Conservation (phyloP, 2,888 invertebrate species). For the Rhingia rostrata region DNA sequence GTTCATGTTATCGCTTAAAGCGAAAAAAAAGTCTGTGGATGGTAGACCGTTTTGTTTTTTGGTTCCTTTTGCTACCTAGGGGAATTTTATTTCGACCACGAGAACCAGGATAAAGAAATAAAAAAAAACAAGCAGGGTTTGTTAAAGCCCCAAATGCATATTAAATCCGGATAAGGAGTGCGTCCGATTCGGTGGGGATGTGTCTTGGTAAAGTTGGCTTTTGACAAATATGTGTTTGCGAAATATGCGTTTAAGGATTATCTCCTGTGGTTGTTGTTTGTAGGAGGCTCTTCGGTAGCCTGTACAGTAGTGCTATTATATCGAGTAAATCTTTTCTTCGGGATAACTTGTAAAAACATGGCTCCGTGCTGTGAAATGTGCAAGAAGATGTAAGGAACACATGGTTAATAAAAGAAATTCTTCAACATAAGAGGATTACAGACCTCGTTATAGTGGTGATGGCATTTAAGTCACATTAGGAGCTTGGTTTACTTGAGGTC, state of each 20-base stretch:
- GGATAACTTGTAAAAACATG: no score
- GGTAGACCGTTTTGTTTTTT: slow-evolving; percentile 2
- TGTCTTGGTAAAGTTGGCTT: not conserved
- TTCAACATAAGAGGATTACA: no score
- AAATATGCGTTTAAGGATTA: slow-evolving; percentile 26
- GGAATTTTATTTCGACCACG: slow-evolving; percentile 8
- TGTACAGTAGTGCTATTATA: no score
- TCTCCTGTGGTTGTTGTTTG: slow-evolving; percentile 2
- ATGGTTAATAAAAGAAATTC: no score
- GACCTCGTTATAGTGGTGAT: no score
- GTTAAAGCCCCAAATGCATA: slow-evolving; percentile 26
- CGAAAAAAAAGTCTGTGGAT: slow-evolving; percentile 10
- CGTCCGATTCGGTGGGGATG: not conserved
- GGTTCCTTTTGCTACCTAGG: slow-evolving; percentile 9
- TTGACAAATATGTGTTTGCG: not conserved
- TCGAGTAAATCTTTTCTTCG: no score
- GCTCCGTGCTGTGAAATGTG: no score
- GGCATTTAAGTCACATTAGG: no score
- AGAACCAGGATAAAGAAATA: slow-evolving; percentile 15
- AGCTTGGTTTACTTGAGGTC: no score
- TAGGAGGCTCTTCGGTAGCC: not conserved
- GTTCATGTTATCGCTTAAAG: slow-evolving; percentile 42
- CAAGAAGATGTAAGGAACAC: no score
- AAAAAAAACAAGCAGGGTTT: slow-evolving; percentile 22
- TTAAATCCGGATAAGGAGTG: slow-evolving; percentile 7